Conservation (phyloP, 2,797 vertebrate species). For the Labroides dimidiatus region DNA sequence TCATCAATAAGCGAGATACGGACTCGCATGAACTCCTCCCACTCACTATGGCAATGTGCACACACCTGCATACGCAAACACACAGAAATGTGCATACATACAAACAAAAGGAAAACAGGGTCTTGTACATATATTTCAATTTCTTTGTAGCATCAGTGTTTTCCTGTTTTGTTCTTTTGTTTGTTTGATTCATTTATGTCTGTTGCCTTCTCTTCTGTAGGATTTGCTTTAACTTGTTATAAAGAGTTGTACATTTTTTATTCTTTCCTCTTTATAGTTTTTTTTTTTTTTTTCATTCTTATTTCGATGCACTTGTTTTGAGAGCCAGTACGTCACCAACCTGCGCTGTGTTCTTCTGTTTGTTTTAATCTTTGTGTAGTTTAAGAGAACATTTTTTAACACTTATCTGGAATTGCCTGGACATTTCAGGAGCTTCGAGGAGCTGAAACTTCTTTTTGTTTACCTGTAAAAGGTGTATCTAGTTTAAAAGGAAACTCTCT, state of each 20-base stretch:
- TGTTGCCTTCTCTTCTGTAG: conserved; percentile 83
- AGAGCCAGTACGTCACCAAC: conserved; percentile 82
- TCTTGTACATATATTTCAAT: conserved; percentile 99
- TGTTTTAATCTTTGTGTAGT: conserved; percentile 87
- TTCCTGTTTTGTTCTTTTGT: conserved; percentile 87
- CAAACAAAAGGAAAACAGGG: conserved; percentile 95
- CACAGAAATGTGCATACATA: conserved; percentile 68
- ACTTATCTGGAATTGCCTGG: conserved; percentile 88
- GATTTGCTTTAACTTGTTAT: conserved; percentile 92
- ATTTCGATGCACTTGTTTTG: conserved; percentile 83
- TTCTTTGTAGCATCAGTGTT: conserved; percentile 99
- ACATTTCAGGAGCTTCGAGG: conserved; percentile 86
- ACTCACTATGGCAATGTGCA: conserved; percentile 63
- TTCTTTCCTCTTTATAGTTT: conserved; percentile 57
- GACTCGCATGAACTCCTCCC: conserved; percentile 67
- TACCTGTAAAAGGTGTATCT: conserved; percentile 85
- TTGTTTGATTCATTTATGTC: conserved; percentile 78
- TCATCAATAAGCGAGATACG: conserved; percentile 46
- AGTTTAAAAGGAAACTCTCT: conserved; percentile 83
- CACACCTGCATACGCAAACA: conserved; percentile 45
- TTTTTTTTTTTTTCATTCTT: conserved; percentile 74
- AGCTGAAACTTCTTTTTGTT: conserved; percentile 87
- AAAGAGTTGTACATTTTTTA: conserved; percentile 91
- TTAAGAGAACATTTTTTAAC: conserved; percentile 87
- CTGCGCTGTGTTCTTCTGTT: conserved; percentile 79